Evolutionary conservation across 2,797 vertebrate species (phyloP).

Genomic region (Columba guinea): DNA sequence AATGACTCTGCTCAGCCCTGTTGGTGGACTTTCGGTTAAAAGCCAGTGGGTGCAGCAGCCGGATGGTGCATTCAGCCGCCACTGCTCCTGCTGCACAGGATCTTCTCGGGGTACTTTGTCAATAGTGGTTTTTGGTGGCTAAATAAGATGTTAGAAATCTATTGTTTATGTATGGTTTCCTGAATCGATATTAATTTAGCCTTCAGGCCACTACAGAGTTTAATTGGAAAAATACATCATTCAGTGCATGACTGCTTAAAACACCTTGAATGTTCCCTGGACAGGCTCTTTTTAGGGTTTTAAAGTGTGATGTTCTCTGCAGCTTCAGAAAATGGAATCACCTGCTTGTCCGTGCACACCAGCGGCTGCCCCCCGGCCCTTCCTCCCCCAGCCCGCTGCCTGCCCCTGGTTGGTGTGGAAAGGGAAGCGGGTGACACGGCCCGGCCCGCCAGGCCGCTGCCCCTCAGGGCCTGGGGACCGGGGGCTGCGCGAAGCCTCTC

Average conservation of each 20-base stretch:
- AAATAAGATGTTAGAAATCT: background rate
- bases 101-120: background rate
- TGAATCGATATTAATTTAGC: too few species aligned
- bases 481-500: background rate
- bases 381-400: background rate
- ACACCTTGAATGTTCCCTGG: rapidly evolving
- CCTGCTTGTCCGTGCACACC: rapidly evolving
- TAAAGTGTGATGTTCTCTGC: background rate
- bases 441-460: background rate
- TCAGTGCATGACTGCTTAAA: background rate
- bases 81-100: rapidly evolving
- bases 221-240: background rate
- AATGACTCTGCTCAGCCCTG: background rate
- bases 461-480: background rate
- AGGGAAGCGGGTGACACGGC: too few species aligned
- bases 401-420: background rate
- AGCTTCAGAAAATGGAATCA: background rate
- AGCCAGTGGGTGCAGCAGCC: rapidly evolving
- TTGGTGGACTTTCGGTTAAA: too few species aligned
- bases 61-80: rapidly evolving
- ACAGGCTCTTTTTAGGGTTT: background rate
- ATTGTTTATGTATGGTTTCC: background rate
- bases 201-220: background rate
- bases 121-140: too few species aligned
- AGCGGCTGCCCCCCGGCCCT: background rate